Percentiles rank a stretch among this genome's conserved stretches.
Evolutionary conservation across 2,797 vertebrate species (phyloP).

Genomic region (Cygnus olor): DNA sequence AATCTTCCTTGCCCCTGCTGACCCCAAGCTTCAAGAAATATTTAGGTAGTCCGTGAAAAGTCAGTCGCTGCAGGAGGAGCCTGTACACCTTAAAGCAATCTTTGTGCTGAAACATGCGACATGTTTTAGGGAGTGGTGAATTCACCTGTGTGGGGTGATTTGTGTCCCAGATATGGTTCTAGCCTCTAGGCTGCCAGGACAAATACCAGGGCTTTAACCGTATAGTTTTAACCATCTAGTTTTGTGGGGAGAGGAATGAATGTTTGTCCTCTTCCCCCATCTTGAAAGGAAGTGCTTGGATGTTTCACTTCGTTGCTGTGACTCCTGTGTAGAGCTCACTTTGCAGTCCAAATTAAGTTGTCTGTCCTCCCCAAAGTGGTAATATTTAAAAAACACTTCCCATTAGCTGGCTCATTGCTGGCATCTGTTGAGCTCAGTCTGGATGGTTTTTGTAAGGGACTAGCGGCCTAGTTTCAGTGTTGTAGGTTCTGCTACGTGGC

Average conservation of each 20-base stretch:
- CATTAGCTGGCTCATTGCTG: background rate
- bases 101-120: background rate
- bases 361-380: background rate
- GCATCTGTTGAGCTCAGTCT: background rate
- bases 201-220: background rate
- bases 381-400: background rate
- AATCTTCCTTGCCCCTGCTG: background rate
- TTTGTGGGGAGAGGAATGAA: background rate
- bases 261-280: background rate
- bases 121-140: background rate
- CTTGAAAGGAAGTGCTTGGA: background rate
- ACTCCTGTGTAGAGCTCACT: background rate
- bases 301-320: background rate
- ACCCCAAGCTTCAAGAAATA: background rate
- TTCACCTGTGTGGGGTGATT: background rate
- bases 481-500: background rate
- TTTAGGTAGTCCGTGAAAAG: background rate
- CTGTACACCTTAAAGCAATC: background rate
- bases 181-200: background rate
- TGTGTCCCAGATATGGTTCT: background rate
- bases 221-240: background rate
- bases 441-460: background rate
- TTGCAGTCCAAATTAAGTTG: background rate
- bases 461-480: background rate
- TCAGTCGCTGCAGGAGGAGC: background rate